phyloP scores from a whole-genome alignment of 37 sponge, comb jelly and placozoan species.

The Aphrocallistes beatrix region DNA sequence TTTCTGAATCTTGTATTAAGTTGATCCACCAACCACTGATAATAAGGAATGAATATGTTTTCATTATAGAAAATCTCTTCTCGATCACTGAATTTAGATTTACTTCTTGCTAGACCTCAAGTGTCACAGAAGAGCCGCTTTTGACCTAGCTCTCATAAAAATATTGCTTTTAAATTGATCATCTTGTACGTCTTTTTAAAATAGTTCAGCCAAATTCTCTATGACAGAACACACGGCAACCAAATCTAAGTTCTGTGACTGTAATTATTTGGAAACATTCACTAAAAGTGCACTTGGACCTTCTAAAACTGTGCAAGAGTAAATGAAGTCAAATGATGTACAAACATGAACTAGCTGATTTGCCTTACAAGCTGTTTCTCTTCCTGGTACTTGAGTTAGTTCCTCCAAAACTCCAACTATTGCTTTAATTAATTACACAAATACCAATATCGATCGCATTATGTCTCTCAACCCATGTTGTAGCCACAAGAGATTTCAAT shows the following conservation, averaged over 20 bases:
- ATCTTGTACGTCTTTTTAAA: background rate
- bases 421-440: background rate
- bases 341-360: background rate
- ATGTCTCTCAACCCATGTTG: constrained; percentile 18
- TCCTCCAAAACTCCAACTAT: constrained; percentile 16
- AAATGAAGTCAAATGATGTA: constrained; percentile 9
- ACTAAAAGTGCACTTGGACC: background rate
- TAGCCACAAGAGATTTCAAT: background rate
- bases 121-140: constrained; percentile 9
- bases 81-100: background rate
- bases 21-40: constrained; percentile 11
- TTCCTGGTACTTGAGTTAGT: background rate
- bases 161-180: background rate
- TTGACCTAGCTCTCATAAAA: constrained; percentile 7
- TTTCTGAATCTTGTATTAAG: background rate
- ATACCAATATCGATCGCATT: constrained; percentile 6
- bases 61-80: background rate
- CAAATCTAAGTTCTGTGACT: too few relatives aligned
- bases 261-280: constrained; percentile 18
- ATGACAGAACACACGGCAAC: constrained; percentile 14
- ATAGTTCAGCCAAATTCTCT: constrained; percentile 15
- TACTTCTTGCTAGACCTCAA: constrained; percentile 5
- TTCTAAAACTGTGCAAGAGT: constrained; percentile 5
- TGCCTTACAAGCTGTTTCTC: constrained; percentile 2
- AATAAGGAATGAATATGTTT: too few relatives aligned